Evolutionary conservation across 2,113 vertebrate species (phyloP), one percentile per base, ranked within the genome.

Genomic region (Paralichthys olivaceus): DNA sequence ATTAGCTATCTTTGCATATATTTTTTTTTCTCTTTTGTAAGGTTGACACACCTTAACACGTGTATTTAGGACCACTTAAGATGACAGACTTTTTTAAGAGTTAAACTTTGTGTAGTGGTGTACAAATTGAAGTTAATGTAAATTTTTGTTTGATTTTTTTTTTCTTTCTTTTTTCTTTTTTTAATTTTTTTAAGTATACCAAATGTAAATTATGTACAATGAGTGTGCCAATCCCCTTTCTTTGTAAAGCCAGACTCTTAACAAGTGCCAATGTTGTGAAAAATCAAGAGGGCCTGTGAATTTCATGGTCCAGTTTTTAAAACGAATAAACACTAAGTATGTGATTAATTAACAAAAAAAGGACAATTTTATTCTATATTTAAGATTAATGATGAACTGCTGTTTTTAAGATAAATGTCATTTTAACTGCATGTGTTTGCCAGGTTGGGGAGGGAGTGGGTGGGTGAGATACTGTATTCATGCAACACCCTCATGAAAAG

Each of bases 191-290:
- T 68, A 89, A 90, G 80, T 91, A 93, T 92, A 94, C 89, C 89
- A 91, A 93, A 94, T 95, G 94, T 94, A 94, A 94, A 94, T 94
- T 88, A 91, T 95, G 93, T 95, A 94, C 85, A 88, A 90, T 91
- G 90, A 92, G 91, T 90, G 94, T 95, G 94, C 93, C 94, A 94
- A 94, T 89, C 82, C 91, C 91, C 78, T 87, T 91, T 91, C 90
- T 92, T 92, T 93, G 92, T 93, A 91, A 93, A 93, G 85, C 92
- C 90, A 90, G 91, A 94, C 81, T 93, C 89, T 88, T 92, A 92
- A 88, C 82, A 95, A 95, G 94, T 95, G 94, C 94, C 94, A 94
- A 95, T 92, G 89, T 93, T 92, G 90, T 94, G 90, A 90, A 91
- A 90, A 93, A 82, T 93, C 84, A 81, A 49, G 78, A 81, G 92